Conservation (phyloP, 1,140 invertebrate genomes). For the Microplitis mediator region DNA sequence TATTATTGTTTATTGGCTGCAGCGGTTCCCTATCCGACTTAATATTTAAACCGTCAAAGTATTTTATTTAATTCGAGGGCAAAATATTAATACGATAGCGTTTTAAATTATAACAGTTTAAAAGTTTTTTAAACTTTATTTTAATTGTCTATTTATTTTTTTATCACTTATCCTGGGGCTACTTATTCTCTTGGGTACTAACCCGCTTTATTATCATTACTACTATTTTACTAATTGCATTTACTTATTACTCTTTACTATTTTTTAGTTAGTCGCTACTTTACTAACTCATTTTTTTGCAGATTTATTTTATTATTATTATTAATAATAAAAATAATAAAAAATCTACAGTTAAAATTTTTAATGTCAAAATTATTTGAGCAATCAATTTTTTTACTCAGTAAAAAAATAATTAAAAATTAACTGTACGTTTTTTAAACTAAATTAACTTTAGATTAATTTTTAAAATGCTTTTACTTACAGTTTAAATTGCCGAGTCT, state of each 20-base stretch:
- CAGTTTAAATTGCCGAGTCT: slow-evolving; percentile 50
- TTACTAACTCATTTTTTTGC: too few relatives aligned
- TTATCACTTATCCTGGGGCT: slow-evolving; percentile 4
- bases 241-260: background rate
- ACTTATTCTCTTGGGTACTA: slow-evolving; percentile 25
- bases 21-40: slow-evolving; percentile 23
- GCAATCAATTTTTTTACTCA: too few relatives aligned
- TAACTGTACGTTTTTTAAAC: slow-evolving; percentile 11
- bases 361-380: background rate
- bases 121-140: slow-evolving; percentile 15
- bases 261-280: slow-evolving; percentile 1
- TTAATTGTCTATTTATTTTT: slow-evolving; percentile 9
- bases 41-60: background rate
- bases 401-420: background rate
- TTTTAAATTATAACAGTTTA: background rate
- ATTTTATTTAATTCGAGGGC: slow-evolving; percentile 55
- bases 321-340: background rate
- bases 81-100: slow-evolving; percentile 64
- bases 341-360: background rate
- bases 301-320: too few relatives aligned
- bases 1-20: slow-evolving; percentile 35
- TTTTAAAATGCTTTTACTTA: slow-evolving; percentile 48
- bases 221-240: background rate
- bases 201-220: background rate
- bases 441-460: slow-evolving; percentile 30